Conservation (phyloP, 2,888 invertebrate genomes). For the Chalcis sispes region DNA sequence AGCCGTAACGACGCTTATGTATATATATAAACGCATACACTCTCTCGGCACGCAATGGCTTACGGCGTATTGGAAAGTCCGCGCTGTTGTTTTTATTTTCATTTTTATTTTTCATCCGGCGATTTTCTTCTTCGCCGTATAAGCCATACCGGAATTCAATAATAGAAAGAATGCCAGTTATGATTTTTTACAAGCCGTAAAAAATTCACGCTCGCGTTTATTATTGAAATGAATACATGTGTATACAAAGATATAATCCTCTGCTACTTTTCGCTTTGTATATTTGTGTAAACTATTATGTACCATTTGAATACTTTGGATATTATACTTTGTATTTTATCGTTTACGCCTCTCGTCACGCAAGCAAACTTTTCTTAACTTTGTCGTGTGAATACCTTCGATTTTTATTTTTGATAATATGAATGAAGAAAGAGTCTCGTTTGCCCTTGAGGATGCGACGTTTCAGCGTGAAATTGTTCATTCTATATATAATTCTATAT, state of each 20-base stretch:
- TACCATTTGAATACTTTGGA: neutral
- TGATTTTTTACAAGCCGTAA: constrained; percentile 21
- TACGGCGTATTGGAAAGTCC: constrained; percentile 47
- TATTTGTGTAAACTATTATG: too few relatives aligned
- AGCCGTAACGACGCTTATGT: neutral
- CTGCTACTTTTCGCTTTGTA: too few relatives aligned
- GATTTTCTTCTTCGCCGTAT: too few relatives aligned
- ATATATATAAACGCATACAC: neutral
- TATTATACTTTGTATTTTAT: neutral
- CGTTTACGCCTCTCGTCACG: neutral
- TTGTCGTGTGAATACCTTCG: too few relatives aligned
- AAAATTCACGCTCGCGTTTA: constrained; percentile 23
- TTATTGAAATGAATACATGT: too few relatives aligned
- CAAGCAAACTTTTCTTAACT: too few relatives aligned
- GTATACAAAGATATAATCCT: too few relatives aligned
- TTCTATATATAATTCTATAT: too few relatives aligned
- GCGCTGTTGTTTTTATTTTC: neutral
- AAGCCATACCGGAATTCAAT: constrained; percentile 30
- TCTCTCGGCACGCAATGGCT: constrained; percentile 7
- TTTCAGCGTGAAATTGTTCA: constrained; percentile 13
- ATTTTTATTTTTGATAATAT: neutral
- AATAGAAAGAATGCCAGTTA: constrained; percentile 40
- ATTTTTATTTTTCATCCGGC: too few relatives aligned
- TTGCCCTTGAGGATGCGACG: neutral
- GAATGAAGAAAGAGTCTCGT: neutral